Percentiles rank a stretch among this genome's conserved stretches.
These are phyloP conservation scores for Poecilobothrus nobilitatus DNA, from an alignment of 2,888 invertebrate species.

Conservation along the genomic window DNA sequence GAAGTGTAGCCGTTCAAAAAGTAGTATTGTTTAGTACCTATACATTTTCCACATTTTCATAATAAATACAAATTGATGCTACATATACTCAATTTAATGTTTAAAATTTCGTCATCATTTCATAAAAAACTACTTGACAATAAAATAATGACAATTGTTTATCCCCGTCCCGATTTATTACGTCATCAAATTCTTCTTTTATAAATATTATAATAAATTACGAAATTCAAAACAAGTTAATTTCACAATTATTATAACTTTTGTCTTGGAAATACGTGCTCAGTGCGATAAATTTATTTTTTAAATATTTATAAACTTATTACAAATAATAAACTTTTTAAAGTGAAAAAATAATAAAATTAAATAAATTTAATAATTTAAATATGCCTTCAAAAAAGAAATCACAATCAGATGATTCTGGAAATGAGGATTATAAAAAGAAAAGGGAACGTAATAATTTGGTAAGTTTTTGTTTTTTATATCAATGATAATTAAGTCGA, in stretches of 20 bases:
- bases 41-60: too few species aligned
- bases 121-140: too few species aligned
- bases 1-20: too few species aligned
- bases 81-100: too few species aligned
- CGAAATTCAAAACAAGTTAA: background rate
- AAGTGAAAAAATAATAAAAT: background rate
- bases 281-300: background rate
- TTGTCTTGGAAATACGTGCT: background rate
- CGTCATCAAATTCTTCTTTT: background rate
- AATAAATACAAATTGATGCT: too few species aligned
- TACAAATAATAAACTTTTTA: background rate
- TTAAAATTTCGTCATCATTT: too few species aligned
- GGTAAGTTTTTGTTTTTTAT: conserved; percentile 26
- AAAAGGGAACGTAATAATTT: conserved; percentile 42
- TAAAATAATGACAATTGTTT: too few species aligned
- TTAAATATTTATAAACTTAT: too few species aligned
- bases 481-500: too few species aligned
- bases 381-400: conserved; percentile 41
- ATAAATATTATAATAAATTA: background rate
- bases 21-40: too few species aligned
- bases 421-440: conserved; percentile 34
- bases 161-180: background rate
- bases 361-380: too few species aligned
- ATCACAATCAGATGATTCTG: conserved; percentile 31
- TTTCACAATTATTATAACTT: background rate